Evolutionary conservation across 2,888 invertebrate species (phyloP).

Genomic region (Sminthurides aquaticus): DNA sequence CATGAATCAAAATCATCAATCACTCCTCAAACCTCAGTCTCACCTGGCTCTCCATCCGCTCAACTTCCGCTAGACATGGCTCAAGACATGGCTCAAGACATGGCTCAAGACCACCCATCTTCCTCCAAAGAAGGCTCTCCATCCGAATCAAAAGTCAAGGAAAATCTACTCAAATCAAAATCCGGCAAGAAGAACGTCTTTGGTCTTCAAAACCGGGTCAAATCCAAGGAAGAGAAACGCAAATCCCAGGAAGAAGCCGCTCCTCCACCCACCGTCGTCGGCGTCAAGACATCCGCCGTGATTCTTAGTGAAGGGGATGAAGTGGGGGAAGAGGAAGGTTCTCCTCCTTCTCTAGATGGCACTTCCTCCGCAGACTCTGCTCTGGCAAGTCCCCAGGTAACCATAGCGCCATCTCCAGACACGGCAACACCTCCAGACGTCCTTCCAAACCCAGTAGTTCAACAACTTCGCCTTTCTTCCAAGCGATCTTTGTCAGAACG

Average conservation of each 20-base stretch:
- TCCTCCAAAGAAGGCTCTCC: neutral
- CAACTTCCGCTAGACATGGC: neutral
- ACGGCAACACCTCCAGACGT: neutral
- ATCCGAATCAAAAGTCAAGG: neutral
- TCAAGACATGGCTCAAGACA: neutral
- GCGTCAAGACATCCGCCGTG: neutral
- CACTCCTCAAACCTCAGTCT: neutral
- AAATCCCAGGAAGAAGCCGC: slow-evolving; percentile 8
- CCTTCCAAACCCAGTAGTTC: slow-evolving; percentile 13
- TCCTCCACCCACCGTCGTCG: neutral
- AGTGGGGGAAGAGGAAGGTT: neutral
- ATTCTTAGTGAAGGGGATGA: neutral
- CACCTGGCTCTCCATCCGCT: neutral
- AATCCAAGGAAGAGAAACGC: slow-evolving; percentile 18
- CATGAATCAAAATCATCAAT: neutral
- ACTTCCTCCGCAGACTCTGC: neutral
- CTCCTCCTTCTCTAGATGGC: neutral
- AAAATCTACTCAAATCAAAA: neutral
- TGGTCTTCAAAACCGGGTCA: slow-evolving; percentile 17
- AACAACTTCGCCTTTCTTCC: slow-evolving; percentile 11
- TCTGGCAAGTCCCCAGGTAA: too few species aligned
- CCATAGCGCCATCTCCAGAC: neutral
- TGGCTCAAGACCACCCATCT: neutral
- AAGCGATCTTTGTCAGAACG: slow-evolving; percentile 10
- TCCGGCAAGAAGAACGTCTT: slow-evolving; percentile 10